Percentiles rank a stretch among this genome's conserved stretches.
These are phyloP conservation scores for Symphodus melops DNA, from an alignment of 2,113 vertebrate species.

Conservation along the genomic window DNA sequence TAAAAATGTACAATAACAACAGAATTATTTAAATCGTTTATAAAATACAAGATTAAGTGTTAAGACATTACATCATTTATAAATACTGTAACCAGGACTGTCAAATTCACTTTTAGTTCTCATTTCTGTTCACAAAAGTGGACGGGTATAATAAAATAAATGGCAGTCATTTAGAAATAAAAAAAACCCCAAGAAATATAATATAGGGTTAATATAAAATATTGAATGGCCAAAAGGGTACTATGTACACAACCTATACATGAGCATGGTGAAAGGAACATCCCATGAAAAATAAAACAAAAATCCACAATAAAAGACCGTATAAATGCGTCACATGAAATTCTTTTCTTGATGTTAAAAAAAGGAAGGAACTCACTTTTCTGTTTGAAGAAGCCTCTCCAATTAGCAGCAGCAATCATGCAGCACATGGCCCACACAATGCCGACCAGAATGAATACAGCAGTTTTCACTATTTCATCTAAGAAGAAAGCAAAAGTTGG, in stretches of 20 bases:
- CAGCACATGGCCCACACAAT: slow-evolving; percentile 32
- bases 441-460: slow-evolving; percentile 26
- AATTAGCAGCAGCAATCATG: slow-evolving; percentile 25
- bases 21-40: background rate
- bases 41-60: background rate
- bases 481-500: slow-evolving; percentile 3
- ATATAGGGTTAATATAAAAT: no score
- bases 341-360: background rate
- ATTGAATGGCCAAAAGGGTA: no score
- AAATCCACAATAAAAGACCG: no score
- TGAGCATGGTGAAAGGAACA: no score
- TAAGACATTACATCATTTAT: background rate
- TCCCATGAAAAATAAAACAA: no score
- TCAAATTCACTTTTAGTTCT: background rate
- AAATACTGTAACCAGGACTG: background rate
- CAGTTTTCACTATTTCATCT: slow-evolving; percentile 21
- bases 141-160: background rate
- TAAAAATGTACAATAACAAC: background rate
- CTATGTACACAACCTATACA: no score
- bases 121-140: no score
- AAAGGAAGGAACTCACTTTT: slow-evolving; percentile 60
- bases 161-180: no score
- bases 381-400: slow-evolving; percentile 17
- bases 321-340: background rate
- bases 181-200: no score